Evolutionary conservation across 2,797 vertebrate species (phyloP), one percentile per base, ranked within the genome.

Genomic region (Lepus oiostolus): DNA sequence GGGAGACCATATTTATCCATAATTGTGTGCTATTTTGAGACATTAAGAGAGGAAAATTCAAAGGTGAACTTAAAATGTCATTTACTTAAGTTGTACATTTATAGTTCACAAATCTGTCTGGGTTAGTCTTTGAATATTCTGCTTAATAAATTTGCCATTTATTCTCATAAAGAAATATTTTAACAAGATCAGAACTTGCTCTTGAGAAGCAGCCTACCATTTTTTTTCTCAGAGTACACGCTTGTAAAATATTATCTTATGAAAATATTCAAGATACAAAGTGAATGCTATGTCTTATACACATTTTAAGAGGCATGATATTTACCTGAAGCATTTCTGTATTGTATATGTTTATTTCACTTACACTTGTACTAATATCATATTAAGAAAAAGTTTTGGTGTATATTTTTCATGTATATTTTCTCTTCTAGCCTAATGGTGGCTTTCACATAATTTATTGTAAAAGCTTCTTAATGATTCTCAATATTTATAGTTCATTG

Each of bases 211-310:
- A 81, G 28, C 1, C 47, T 83, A 86, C 28, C 5, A 12, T 67
- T 38, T 83, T 89, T 58, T 67, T 75, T 2, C 68, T 80, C 30
- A n/a, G 4, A 32, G 16, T 50, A 3, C 68, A 19, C 16, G 0
- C 0, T 86, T 77, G 1, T 54, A 32, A 95, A 91, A 65, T 47
- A 4, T 35, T 60, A 3, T 81, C 75, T 7, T 52, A 1, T 24
- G 5, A 32, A 85, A 72, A 77, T 21, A 75, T 65, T 71, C 21
- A 42, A 60, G 86, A 94, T 76, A 72, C 76, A 82, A 79, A 81
- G 17, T 6, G 22, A 9, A 52, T 90, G 3, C 10, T 65, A 21
- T 60, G 6, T 38, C 88, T 81, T 71, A 58, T 47, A 2, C 28
- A 28, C 50, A 67, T 65, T 82, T 88, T 19, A 60, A 65, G 76